Evolutionary conservation across 2,113 vertebrate species (phyloP).

Genomic region (Eulacestoma nigropectus): DNA sequence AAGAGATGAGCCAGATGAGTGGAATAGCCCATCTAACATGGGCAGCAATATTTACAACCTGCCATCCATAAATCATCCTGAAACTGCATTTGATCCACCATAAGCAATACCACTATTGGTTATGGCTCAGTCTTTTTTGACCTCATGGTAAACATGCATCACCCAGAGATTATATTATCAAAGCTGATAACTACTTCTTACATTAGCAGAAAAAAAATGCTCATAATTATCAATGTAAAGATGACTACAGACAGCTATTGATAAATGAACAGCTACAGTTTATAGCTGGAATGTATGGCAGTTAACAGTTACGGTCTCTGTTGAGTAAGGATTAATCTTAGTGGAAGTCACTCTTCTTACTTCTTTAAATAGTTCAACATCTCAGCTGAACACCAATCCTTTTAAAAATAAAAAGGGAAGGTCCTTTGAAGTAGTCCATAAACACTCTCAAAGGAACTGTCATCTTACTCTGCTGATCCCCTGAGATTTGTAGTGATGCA

Average conservation of each 20-base stretch:
- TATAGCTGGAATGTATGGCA: neutral
- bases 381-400: neutral
- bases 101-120: neutral
- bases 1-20: neutral
- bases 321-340: neutral
- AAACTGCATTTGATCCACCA: neutral
- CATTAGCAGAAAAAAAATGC: neutral
- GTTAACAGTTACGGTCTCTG: neutral
- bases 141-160: neutral
- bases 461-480: neutral
- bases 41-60: neutral
- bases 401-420: neutral
- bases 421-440: neutral
- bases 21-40: neutral
- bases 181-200: neutral
- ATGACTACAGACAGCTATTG: neutral
- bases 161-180: neutral
- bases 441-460: neutral
- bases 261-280: neutral
- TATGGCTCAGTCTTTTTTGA: neutral
- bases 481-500: neutral
- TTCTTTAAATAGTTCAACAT: neutral
- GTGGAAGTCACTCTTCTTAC: neutral
- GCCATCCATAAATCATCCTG: neutral
- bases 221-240: neutral